Evolutionary conservation across 2,888 invertebrate genomes (phyloP).

Genomic region (Nymphalis urticae): DNA sequence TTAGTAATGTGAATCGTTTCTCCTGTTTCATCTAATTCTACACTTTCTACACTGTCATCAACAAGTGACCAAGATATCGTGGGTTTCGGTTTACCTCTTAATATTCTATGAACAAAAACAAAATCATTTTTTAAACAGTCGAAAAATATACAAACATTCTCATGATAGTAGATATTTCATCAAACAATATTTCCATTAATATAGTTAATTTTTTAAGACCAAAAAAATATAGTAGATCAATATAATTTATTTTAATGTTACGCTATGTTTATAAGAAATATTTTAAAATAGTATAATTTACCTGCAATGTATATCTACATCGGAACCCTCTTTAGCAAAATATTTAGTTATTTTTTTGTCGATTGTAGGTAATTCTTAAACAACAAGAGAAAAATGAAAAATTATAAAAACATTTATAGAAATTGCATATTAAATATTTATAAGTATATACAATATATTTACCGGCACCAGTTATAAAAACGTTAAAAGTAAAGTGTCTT

Average conservation of each 20-base stretch:
- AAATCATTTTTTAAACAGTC: not conserved
- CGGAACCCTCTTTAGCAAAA: not conserved
- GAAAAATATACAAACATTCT: too few relatives aligned
- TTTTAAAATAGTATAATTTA: not conserved
- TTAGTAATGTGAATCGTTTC: slow-evolving; percentile 12
- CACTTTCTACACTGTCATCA: not conserved
- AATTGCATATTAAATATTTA: not conserved
- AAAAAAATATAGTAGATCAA: too few relatives aligned
- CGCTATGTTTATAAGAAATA: too few relatives aligned
- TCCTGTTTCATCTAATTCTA: not conserved
- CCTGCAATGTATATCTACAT: slow-evolving; percentile 13
- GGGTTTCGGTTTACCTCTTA: slow-evolving; percentile 2
- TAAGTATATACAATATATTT: not conserved
- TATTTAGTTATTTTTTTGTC: slow-evolving; percentile 9
- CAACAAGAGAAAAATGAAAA: not conserved
- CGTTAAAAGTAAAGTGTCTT: not conserved
- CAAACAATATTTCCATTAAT: too few relatives aligned
- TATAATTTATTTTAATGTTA: too few relatives aligned
- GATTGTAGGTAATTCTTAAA: slow-evolving; percentile 16
- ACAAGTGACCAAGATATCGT: not conserved
- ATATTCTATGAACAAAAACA: not conserved
- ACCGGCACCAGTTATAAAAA: not conserved
- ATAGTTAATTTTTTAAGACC: too few relatives aligned
- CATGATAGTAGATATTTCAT: too few relatives aligned
- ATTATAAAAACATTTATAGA: not conserved